Evolutionary conservation across 1,140 invertebrate species (phyloP).

Genomic region (Drosophila kurseongensis): DNA sequence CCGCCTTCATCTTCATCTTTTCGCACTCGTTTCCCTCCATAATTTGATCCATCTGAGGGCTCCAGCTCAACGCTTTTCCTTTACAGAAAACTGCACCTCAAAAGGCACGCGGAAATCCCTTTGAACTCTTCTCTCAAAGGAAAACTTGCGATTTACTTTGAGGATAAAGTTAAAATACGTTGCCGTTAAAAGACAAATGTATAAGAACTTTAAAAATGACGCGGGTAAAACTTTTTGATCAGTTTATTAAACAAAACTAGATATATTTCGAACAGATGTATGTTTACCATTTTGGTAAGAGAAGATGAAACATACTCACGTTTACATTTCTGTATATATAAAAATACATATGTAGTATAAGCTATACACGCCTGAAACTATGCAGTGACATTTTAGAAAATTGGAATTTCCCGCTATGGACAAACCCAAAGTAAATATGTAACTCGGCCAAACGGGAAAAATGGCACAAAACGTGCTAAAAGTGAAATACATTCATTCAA

Average conservation of each 20-base stretch:
- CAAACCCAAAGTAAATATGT: slow-evolving; percentile 63
- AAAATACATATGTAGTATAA: slow-evolving; percentile 19
- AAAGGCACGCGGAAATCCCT: slow-evolving; percentile 23
- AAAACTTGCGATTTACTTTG: slow-evolving; percentile 46
- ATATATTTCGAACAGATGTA: slow-evolving; percentile 25
- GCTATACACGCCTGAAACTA: slow-evolving; percentile 61
- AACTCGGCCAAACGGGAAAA: slow-evolving; percentile 69
- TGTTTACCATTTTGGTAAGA: slow-evolving; percentile 18
- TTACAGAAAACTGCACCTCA: slow-evolving; percentile 31
- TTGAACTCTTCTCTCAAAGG: slow-evolving; percentile 43
- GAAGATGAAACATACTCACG: slow-evolving; percentile 7
- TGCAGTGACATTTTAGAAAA: slow-evolving; percentile 75
- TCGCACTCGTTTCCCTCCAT: slow-evolving; percentile 30
- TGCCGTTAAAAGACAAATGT: slow-evolving; percentile 2
- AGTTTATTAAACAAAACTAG: slow-evolving; percentile 33
- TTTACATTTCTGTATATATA: not conserved
- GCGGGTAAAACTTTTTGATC: slow-evolving; percentile 21
- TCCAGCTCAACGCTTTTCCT: slow-evolving; percentile 5
- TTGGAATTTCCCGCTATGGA: slow-evolving; percentile 68
- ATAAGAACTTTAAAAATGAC: slow-evolving; percentile 7
- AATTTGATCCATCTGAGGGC: slow-evolving; percentile 36
- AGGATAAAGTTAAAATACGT: slow-evolving; percentile 28
- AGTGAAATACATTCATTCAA: slow-evolving; percentile 50
- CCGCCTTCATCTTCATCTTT: slow-evolving; percentile 7
- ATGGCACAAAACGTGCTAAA: slow-evolving; percentile 66